Percentiles rank a stretch among this genome's conserved stretches.
Evolutionary conservation across 1,140 invertebrate genomes (phyloP).

Genomic region (Aphelenchoides besseyi): DNA sequence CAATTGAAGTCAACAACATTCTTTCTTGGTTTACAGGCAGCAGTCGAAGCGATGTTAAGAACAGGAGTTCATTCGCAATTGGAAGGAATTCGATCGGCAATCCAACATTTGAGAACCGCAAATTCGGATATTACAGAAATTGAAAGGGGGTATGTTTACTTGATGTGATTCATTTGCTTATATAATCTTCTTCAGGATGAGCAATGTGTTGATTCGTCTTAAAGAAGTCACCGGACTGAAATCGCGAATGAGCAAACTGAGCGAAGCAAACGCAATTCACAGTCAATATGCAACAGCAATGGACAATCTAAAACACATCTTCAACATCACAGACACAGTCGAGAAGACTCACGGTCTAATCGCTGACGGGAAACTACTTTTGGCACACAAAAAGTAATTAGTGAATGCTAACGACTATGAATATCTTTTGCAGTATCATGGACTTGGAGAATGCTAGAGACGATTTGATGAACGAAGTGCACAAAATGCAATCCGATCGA

Average conservation of each 20-base stretch:
- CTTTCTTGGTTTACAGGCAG: conserved; percentile 72
- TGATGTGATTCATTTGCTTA: conserved; percentile 12
- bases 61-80: conserved; percentile 96
- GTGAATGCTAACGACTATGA: neutral
- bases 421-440: conserved; percentile 18
- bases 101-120: conserved; percentile 81
- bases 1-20: conserved; percentile 21
- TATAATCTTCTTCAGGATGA: conserved; percentile 56
- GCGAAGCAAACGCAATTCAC: conserved; percentile 86
- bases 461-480: conserved; percentile 72
- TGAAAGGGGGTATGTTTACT: conserved; percentile 70
- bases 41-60: conserved; percentile 92
- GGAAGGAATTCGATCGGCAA: conserved; percentile 86
- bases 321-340: conserved; percentile 92
- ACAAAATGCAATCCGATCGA: conserved; percentile 83
- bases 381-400: conserved; percentile 75
- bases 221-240: conserved; percentile 72
- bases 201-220: conserved; percentile 70
- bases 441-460: conserved; percentile 9
- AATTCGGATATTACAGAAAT: conserved; percentile 76
- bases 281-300: conserved; percentile 88
- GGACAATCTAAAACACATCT: conserved; percentile 96
- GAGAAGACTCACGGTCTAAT: conserved; percentile 82
- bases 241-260: conserved; percentile 76
- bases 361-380: conserved; percentile 85